Percentiles rank a stretch among this genome's conserved stretches.
phyloP scores from a whole-genome alignment of 2,888 invertebrate species.

The Dilophus febrilis region DNA sequence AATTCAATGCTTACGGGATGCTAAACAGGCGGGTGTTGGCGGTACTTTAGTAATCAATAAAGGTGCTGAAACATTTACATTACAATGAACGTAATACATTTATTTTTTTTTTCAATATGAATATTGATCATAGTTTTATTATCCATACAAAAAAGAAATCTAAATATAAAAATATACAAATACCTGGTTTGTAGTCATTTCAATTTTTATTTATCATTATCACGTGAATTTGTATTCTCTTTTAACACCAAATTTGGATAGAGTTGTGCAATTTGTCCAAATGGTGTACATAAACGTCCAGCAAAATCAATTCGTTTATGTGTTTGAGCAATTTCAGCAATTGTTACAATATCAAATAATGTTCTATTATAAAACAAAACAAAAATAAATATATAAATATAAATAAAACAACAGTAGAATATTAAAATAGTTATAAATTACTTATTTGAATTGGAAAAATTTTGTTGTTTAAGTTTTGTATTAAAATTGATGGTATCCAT shows the following conservation, averaged over 20 bases:
- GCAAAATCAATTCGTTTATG: slow-evolving; percentile 40
- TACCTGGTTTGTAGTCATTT: no score
- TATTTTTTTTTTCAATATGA: no score
- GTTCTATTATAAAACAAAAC: slow-evolving; percentile 22
- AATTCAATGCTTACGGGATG: slow-evolving; percentile 11
- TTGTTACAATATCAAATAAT: slow-evolving; percentile 36
- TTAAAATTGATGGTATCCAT: slow-evolving; percentile 18
- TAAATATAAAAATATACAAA: no score
- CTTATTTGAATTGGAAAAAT: slow-evolving; percentile 21
- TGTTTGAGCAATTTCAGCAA: slow-evolving; percentile 32
- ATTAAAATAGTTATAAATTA: slow-evolving; percentile 8
- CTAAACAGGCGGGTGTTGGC: slow-evolving; percentile 10
- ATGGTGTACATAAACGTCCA: slow-evolving; percentile 46
- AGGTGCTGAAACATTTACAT: slow-evolving; percentile 13
- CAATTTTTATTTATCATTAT: neutral
- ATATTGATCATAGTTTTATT: no score
- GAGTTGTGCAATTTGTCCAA: slow-evolving; percentile 45
- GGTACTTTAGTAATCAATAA: slow-evolving; percentile 13
- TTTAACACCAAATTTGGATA: slow-evolving; percentile 47
- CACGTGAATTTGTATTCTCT: slow-evolving; percentile 12
- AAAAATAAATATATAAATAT: no score
- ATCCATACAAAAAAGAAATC: no score
- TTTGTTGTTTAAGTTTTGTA: slow-evolving; percentile 15
- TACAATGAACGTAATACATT: no score
- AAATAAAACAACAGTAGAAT: neutral